Evolutionary conservation across 1,140 invertebrate species (phyloP), one percentile per base, ranked within the genome.

Genomic region (Pogonomyrmex californicus): DNA sequence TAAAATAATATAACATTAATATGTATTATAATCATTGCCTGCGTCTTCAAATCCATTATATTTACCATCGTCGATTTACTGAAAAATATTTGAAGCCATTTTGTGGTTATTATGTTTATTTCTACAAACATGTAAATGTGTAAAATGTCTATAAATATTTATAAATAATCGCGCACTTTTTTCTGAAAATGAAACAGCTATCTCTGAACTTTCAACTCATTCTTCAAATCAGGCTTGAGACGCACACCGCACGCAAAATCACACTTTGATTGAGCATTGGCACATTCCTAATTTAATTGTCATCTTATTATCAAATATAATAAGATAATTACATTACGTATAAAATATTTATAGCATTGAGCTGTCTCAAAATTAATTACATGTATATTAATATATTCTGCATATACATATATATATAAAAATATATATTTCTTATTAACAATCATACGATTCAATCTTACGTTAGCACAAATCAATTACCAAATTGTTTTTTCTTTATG

Each of bases 61-160:
- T 17, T 70, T 75, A 56, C 17, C 30, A 14, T 36, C 7, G 41
- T 9, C 41, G 36, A 56, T 75, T 60, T 76, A 2, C 3, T 4
- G 23, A 47, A 58, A 36, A 33, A 73, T 17, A 82, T 23, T 47
- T 73, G 10, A 2, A 68, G 12, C 51, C 62, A 54, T 1, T 4
- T 41, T 44, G n/a, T 54, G 23, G 38, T 68, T 81, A 81, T 68
- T 56, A 23, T 51, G 5, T 88, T 85, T 88, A 88, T 85, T 88
- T 89, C 36, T 88, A 85, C 65, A 88, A 78, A 78, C 54, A 54
- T 58, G 54, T 23, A 23, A 23, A 23, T 30, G 44, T 76, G 75
- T 88, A 85, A 78, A 87, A 88, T 78, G 17, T 36, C 30, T 71
- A 71, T 83, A 83, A 83, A 83, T 73, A 75, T 62, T 60, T 83